Evolutionary conservation across 2,888 invertebrate genomes (phyloP).

Genomic region (Macaria notata): DNA sequence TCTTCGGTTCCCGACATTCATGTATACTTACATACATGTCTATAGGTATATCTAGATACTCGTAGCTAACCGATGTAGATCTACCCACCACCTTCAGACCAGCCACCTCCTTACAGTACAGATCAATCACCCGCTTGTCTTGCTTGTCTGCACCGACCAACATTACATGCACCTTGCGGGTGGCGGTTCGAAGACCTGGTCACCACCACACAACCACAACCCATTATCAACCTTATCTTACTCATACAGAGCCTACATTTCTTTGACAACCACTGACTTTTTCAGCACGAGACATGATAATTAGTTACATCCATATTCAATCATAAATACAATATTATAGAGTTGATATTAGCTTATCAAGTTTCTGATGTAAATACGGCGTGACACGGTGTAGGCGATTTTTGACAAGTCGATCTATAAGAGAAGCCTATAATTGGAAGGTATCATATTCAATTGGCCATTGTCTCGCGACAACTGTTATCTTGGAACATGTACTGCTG

Average conservation of each 20-base stretch:
- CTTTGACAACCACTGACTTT: not conserved
- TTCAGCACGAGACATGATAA: not conserved
- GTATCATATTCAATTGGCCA: conserved; percentile 44
- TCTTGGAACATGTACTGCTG: conserved; percentile 15
- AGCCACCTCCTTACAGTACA: not conserved
- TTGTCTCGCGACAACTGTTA: conserved; percentile 39
- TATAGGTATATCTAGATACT: no score
- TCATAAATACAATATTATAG: not conserved
- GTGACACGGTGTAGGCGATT: conserved; percentile 43
- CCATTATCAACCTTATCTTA: conserved; percentile 9
- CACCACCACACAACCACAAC: conserved; percentile 2
- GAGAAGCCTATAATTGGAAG: conserved; percentile 46
- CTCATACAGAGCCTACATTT: conserved; percentile 11
- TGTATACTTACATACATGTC: no score
- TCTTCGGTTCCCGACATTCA: no score
- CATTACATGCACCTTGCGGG: conserved; percentile 38
- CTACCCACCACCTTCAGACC: not conserved
- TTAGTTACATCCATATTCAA: not conserved
- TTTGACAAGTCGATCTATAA: conserved; percentile 56
- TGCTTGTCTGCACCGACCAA: conserved; percentile 12
- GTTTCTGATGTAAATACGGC: conserved; percentile 14
- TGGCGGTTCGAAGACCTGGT: conserved; percentile 50
- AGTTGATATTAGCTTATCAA: not conserved
- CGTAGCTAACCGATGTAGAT: no score
- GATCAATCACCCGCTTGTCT: conserved; percentile 1